These are phyloP conservation scores for Caenorhabditis macrosperma DNA, from an alignment of 2,888 invertebrate genomes.

Conservation along the genomic window DNA sequence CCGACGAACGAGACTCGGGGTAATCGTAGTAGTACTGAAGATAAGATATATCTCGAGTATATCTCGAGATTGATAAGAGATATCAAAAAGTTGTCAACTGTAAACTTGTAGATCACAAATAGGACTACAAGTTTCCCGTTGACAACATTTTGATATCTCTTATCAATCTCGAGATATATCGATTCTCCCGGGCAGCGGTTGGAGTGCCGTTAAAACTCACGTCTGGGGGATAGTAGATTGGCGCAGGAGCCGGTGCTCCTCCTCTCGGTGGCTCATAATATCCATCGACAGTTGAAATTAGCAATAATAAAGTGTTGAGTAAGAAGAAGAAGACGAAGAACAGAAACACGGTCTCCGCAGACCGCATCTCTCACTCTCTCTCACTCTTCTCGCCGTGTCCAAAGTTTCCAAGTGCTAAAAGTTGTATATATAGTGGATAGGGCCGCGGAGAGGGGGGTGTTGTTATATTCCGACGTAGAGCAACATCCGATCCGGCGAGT, in stretches of 20 bases:
- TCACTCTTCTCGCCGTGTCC: not conserved
- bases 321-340: too few relatives aligned
- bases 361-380: not conserved
- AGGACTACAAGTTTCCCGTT: too few relatives aligned
- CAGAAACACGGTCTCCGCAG: not conserved
- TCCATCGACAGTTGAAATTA: not conserved
- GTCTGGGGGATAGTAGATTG: too few relatives aligned
- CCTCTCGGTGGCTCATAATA: not conserved
- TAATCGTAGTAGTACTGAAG: conserved; percentile 1
- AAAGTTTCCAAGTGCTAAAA: not conserved
- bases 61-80: too few relatives aligned
- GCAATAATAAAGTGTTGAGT: not conserved
- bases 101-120: too few relatives aligned
- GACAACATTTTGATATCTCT: not conserved
- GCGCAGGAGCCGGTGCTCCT: too few relatives aligned
- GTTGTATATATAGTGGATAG: conserved; percentile 20
- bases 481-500: not conserved
- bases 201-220: too few relatives aligned
- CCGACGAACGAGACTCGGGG: not conserved
- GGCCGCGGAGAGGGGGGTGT: not conserved
- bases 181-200: too few relatives aligned
- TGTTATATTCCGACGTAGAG: conserved; percentile 17
- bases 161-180: too few relatives aligned
- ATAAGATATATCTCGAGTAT: too few relatives aligned
- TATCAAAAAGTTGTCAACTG: too few relatives aligned